Conservation (phyloP, 2,888 invertebrate genomes). For the Scotopteryx bipunctaria region DNA sequence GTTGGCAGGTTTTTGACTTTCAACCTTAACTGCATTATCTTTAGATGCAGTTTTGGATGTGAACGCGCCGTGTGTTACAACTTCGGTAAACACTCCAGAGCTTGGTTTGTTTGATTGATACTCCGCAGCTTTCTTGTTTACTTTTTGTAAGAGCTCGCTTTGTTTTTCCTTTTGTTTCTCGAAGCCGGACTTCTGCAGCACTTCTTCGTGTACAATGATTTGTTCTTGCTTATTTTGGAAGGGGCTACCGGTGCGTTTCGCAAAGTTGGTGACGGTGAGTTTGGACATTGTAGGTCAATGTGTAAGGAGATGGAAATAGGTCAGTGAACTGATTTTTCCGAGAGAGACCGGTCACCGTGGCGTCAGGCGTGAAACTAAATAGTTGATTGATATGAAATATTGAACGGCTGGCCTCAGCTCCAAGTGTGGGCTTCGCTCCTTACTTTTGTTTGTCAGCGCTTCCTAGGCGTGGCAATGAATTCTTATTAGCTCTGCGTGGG, state of each 20-base stretch:
- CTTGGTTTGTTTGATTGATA: conserved; percentile 71
- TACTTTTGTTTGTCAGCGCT: conserved; percentile 73
- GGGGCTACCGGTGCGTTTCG: conserved; percentile 55
- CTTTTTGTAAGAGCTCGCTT: conserved; percentile 66
- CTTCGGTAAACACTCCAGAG: conserved; percentile 75
- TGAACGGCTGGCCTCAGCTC: conserved; percentile 61
- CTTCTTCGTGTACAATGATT: conserved; percentile 60
- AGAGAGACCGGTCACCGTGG: conserved; percentile 52
- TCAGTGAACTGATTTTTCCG: conserved; percentile 56
- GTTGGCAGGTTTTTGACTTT: conserved; percentile 44
- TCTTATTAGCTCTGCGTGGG: conserved; percentile 63
- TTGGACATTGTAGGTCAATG: conserved; percentile 64
- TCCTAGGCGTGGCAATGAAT: conserved; percentile 79
- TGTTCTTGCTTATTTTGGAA: conserved; percentile 51
- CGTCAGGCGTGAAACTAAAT: conserved; percentile 67
- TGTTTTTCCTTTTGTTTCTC: conserved; percentile 73
- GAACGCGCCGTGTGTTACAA: conserved; percentile 74
- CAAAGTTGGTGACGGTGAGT: conserved; percentile 67
- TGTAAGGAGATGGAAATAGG: conserved; percentile 56
- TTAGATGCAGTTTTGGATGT: conserved; percentile 60
- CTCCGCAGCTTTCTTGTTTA: conserved; percentile 70
- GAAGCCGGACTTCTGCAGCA: conserved; percentile 60
- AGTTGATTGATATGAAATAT: conserved; percentile 57
- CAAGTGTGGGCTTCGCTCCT: conserved; percentile 80
- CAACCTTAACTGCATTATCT: conserved; percentile 53